These are phyloP conservation scores for Cryptus armator DNA, from an alignment of 2,888 invertebrate genomes.

Conservation along the genomic window DNA sequence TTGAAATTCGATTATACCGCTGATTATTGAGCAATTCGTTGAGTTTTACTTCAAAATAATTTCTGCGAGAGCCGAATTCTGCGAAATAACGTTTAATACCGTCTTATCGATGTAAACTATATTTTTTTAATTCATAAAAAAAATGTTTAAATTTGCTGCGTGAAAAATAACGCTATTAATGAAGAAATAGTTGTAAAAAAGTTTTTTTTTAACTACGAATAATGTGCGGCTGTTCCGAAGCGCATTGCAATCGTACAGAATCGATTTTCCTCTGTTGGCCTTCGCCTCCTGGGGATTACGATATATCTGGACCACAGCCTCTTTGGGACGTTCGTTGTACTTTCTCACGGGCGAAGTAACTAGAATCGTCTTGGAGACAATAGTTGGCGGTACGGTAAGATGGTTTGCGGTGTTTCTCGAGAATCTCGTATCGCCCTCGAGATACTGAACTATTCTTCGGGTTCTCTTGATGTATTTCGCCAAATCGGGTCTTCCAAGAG, in stretches of 20 bases:
- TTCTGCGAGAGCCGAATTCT: too few relatives aligned
- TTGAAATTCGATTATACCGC: too few relatives aligned
- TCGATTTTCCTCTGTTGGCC: slow-evolving; percentile 5
- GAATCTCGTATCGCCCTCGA: slow-evolving; percentile 22
- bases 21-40: too few relatives aligned
- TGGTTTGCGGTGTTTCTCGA: slow-evolving; percentile 26
- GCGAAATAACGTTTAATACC: too few relatives aligned
- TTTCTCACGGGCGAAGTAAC: neutral
- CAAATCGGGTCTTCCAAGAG: slow-evolving; percentile 74
- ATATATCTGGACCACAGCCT: slow-evolving; percentile 43
- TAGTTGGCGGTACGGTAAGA: neutral
- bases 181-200: too few relatives aligned
- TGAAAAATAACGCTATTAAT: too few relatives aligned
- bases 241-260: slow-evolving; percentile 16
- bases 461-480: slow-evolving; percentile 72
- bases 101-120: too few relatives aligned
- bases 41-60: too few relatives aligned
- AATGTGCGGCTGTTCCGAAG: neutral
- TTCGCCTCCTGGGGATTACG: slow-evolving; percentile 12
- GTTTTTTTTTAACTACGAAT: too few relatives aligned
- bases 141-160: too few relatives aligned
- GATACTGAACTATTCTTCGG: slow-evolving; percentile 55
- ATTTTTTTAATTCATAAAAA: too few relatives aligned
- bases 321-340: slow-evolving; percentile 31
- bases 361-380: slow-evolving; percentile 2